Evolutionary conservation across 2,888 invertebrate genomes (phyloP).

Genomic region (Prosopocoilus inquinatus): DNA sequence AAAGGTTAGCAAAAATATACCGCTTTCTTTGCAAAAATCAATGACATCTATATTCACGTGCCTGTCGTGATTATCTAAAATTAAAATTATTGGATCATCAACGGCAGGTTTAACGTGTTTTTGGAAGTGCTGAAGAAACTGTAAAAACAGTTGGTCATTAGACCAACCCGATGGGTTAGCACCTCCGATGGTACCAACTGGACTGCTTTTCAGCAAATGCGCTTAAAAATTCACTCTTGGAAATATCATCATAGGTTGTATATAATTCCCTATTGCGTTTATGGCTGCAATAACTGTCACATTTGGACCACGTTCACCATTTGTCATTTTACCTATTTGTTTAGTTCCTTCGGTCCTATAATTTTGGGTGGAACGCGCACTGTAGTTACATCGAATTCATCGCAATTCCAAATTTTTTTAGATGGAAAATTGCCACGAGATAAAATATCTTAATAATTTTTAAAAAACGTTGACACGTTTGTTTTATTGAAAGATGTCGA

Average conservation of each 20-base stretch:
- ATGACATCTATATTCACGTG: slow-evolving; percentile 23
- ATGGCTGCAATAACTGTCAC: slow-evolving; percentile 31
- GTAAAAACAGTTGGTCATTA: slow-evolving; percentile 24
- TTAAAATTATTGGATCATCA: slow-evolving; percentile 25
- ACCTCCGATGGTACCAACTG: slow-evolving; percentile 25
- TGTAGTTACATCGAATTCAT: slow-evolving; percentile 11
- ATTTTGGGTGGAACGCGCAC: slow-evolving; percentile 26
- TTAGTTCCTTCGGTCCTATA: slow-evolving; percentile 21
- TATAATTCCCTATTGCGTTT: slow-evolving; percentile 22
- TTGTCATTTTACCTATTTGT: too few species aligned
- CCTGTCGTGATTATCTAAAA: slow-evolving; percentile 31
- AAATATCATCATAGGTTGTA: slow-evolving; percentile 34
- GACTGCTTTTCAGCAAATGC: slow-evolving; percentile 24
- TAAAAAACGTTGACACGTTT: slow-evolving; percentile 7
- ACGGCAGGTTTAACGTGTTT: slow-evolving; percentile 21
- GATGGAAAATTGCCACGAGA: background rate
- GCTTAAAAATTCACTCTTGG: slow-evolving; percentile 28
- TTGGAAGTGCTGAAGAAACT: slow-evolving; percentile 25
- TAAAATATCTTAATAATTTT: slow-evolving; percentile 1
- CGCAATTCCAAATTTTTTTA: background rate
- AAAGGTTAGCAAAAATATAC: slow-evolving; percentile 27
- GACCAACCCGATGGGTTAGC: slow-evolving; percentile 26
- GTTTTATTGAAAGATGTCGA: slow-evolving; percentile 1
- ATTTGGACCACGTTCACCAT: slow-evolving; percentile 30
- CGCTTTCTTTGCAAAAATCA: slow-evolving; percentile 28